phyloP scores from a whole-genome alignment of 2,888 invertebrate species.

The Archaeoteleia sp. region DNA sequence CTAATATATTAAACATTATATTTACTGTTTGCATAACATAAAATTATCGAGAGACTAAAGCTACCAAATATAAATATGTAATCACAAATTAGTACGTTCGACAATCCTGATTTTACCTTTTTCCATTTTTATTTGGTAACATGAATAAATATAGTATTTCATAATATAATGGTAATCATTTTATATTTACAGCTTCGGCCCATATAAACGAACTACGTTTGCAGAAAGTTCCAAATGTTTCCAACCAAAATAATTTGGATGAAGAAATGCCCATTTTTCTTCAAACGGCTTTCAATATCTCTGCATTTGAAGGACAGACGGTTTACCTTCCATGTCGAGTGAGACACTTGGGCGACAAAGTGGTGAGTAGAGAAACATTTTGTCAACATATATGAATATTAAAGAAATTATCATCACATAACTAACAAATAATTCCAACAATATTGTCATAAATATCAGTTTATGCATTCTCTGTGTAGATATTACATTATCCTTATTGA shows the following conservation, averaged over 20 bases:
- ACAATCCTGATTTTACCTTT: no score
- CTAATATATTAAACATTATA: no score
- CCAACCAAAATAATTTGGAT: slow-evolving; percentile 47
- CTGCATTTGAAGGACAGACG: slow-evolving; percentile 71
- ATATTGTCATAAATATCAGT: not conserved
- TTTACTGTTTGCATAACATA: no score
- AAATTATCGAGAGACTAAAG: no score
- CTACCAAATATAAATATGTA: no score
- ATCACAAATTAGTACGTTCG: no score
- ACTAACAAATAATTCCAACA: not conserved
- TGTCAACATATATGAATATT: no score
- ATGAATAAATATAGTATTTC: not conserved
- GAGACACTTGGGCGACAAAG: slow-evolving; percentile 70
- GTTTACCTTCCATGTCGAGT: slow-evolving; percentile 72
- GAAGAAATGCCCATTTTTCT: slow-evolving; percentile 68
- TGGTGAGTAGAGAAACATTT: slow-evolving; percentile 63
- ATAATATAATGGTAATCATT: no score
- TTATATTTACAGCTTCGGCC: slow-evolving; percentile 41
- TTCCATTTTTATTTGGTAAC: not conserved
- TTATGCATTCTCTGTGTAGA: not conserved
- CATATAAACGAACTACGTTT: slow-evolving; percentile 25
- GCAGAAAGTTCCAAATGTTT: slow-evolving; percentile 32
- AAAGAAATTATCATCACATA: not conserved
- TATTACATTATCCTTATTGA: no score
- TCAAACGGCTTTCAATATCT: slow-evolving; percentile 70